These are phyloP conservation scores for Trichogramma dendrolimi DNA, from an alignment of 2,888 invertebrate species.

Conservation along the genomic window DNA sequence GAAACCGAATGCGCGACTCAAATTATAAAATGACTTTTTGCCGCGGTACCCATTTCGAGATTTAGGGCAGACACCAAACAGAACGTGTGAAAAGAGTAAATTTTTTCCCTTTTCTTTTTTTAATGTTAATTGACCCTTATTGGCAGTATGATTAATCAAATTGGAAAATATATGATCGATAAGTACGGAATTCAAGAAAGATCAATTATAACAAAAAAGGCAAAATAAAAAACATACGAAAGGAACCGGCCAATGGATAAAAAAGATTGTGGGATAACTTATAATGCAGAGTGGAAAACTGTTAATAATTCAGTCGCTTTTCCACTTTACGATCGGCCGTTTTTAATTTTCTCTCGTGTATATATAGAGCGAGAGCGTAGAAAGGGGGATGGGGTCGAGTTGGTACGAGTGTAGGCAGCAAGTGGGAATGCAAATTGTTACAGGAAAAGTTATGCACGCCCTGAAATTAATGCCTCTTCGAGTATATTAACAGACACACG, in stretches of 20 bases:
- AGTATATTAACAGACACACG: conserved; percentile 35
- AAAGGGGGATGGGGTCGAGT: too few relatives aligned
- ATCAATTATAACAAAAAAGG: background rate
- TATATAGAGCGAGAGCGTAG: conserved; percentile 1
- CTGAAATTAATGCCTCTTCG: conserved; percentile 41
- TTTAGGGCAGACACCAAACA: too few relatives aligned
- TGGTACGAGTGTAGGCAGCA: conserved; percentile 28
- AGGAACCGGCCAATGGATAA: conserved; percentile 15
- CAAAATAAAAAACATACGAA: conserved; percentile 18
- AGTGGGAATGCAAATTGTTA: conserved; percentile 48
- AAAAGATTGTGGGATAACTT: conserved; percentile 38
- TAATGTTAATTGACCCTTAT: too few relatives aligned
- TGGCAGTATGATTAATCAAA: too few relatives aligned
- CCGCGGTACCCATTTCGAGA: too few relatives aligned
- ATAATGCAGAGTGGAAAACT: conserved; percentile 44
- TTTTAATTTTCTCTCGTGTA: conserved; percentile 48
- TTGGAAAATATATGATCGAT: too few relatives aligned
- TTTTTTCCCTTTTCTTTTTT: too few relatives aligned
- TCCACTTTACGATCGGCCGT: conserved; percentile 50
- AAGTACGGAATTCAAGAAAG: too few relatives aligned
- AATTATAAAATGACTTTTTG: too few relatives aligned
- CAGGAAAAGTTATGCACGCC: conserved; percentile 43
- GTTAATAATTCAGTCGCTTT: conserved; percentile 46
- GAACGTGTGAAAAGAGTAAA: too few relatives aligned
- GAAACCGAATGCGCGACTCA: too few relatives aligned